Base-by-base conservation (phyloP, 2,113 vertebrate species). In the Sisor rabdophorus region DNA sequence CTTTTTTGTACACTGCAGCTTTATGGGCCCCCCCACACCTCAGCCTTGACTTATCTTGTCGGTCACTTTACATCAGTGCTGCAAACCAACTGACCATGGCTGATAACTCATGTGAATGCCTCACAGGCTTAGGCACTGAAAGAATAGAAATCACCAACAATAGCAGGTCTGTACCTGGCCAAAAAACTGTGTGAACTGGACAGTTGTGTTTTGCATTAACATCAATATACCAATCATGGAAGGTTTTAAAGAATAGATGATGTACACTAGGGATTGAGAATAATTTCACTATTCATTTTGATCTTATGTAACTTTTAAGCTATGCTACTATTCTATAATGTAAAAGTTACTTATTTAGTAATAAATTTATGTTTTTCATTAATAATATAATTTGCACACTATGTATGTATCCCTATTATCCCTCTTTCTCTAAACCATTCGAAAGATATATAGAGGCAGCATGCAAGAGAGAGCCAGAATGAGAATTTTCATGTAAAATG, bases 51-150 rank as follows among this genome's bases (percentile, higher is more conserved):
- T 90, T 89, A 89, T 87, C 88, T 85, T 87, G 87, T 91, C 88
- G 89, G 88, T 91, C 87, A 89, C 86, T 79, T 88, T 85, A 86
- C 82, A 88, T 90, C 88, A 80, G 85, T 76, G 76, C 77, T 64
- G 58, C 48, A 63, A 79, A 72, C 61, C 69, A 67, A 83, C 78
- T 76, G 68, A 77, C 65, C 26, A 56, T 56, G 71, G 64, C 84
- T 71, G 83, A 78, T 82, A 86, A 89, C 83, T 61, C 78, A 44
- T 54, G n/a, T 78, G 74, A 72, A 79, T 61, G 86, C 80, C 84
- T 86, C 80, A 4, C 28, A 16, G 64, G 87, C 86, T 88, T 81
- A 87, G 65, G 76, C 80, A 71, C 83, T 87, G 82, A 85, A 88
- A 84, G 87, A 87, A 86, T 84, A 85, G 85, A 84, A 76, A 73